Evolutionary conservation across 2,888 invertebrate genomes (phyloP).

Genomic region (Torymus texanus): DNA sequence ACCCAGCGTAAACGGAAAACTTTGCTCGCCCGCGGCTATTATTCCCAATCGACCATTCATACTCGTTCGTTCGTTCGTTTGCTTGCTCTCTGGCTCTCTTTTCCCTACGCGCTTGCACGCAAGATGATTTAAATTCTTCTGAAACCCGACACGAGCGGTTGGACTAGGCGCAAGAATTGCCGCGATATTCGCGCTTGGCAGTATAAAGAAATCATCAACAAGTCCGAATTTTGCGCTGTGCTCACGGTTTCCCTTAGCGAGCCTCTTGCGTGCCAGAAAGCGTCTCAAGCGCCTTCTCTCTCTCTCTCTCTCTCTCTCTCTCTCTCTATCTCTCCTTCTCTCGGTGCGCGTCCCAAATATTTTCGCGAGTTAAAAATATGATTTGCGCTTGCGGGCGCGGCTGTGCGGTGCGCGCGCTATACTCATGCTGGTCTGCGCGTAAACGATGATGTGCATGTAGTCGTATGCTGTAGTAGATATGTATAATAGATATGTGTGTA

Average conservation of each 20-base stretch:
- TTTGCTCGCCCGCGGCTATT: not conserved
- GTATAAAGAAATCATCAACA: constrained; percentile 52
- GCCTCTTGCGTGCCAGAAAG: constrained; percentile 52
- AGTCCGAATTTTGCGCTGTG: constrained; percentile 39
- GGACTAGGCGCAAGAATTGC: constrained; percentile 31
- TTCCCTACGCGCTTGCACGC: too few species aligned
- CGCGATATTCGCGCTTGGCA: not conserved
- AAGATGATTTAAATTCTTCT: constrained; percentile 30
- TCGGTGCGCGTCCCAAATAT: constrained; percentile 57
- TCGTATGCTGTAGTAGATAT: not conserved
- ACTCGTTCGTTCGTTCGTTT: too few species aligned
- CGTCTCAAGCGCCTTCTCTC: not conserved
- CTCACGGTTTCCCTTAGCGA: constrained; percentile 44
- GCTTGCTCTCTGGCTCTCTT: too few species aligned
- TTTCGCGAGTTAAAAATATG: constrained; percentile 59
- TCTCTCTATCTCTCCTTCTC: not conserved
- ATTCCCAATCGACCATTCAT: constrained; percentile 27
- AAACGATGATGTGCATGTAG: not conserved
- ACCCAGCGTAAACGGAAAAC: not conserved
- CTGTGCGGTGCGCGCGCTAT: constrained; percentile 35
- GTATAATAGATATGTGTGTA: too few species aligned
- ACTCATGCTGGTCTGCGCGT: not conserved
- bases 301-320: too few species aligned
- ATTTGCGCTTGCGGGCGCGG: constrained; percentile 31
- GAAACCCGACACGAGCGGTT: constrained; percentile 40